Evolutionary conservation across 2,888 invertebrate genomes (phyloP), one percentile per base, ranked within the genome.

Genomic region (Catocala nupta): DNA sequence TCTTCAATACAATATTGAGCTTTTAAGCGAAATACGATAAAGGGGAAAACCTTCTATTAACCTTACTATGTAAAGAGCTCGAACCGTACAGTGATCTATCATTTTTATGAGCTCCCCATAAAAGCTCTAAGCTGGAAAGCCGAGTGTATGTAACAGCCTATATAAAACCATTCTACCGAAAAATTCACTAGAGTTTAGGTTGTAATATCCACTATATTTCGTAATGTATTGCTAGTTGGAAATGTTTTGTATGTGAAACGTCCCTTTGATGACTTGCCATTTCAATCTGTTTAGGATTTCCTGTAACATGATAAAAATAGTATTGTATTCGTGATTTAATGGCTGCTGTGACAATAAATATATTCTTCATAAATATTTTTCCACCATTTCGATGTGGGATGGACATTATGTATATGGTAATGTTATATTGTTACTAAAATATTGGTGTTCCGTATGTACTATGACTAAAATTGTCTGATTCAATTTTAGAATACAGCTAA

Each of bases 111-210:
- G 85, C 84, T 79, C 55, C 81, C 90, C 90, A 90, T 92, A 92
- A 90, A 90, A 84, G 86, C 85, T 78, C 25, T 25, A 25, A 25
- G 25, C 25, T 25, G 25, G 85, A 86, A 88, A 90, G 87, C 90
- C 91, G 86, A 90, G 91, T 92, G 92, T 90, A 87, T 88, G 88
- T 90, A 91, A 91, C 89, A 88, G 90, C 91, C 90, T 90, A 89
- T 90, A 90, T 90, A 87, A 90, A 90, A 89, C 83, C 88, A 84
- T 86, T 90, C 88, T 84, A 81, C 79, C 83, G 86, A 76, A 74
- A 84, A 89, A 91, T 90, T 90, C 85, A 88, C 86, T 87, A 83
- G 84, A 86, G 81, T 88, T 89, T 76, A 79, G 78, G 76, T 81
- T 79, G 81, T 85, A 83, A 86, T 87, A 87, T 84, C 72, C 76